These are phyloP conservation scores for Novumbra hubbsi DNA, from an alignment of 2,797 vertebrate species.

Conservation along the genomic window DNA sequence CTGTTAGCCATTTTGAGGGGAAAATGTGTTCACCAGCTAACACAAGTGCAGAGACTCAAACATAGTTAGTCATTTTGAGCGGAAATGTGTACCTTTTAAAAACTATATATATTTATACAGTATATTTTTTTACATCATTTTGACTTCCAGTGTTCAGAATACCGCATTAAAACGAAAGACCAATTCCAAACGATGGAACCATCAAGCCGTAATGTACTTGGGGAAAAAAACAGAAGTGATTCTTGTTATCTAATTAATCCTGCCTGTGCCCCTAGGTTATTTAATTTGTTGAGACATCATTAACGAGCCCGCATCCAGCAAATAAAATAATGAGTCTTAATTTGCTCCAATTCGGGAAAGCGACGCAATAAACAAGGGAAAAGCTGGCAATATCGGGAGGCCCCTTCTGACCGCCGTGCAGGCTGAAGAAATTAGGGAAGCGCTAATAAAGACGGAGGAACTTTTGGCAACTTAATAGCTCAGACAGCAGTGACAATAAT, in stretches of 20 bases:
- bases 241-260: conserved; percentile 81
- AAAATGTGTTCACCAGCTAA: conserved; percentile 39
- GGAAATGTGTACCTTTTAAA: conserved; percentile 49
- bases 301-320: conserved; percentile 74
- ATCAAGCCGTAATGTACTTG: conserved; percentile 66
- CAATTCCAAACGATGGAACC: conserved; percentile 66
- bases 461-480: conserved; percentile 67
- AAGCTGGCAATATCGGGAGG: conserved; percentile 58
- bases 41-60: conserved; percentile 25
- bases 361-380: conserved; percentile 65
- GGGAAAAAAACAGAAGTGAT: conserved; percentile 71
- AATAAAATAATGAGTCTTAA: conserved; percentile 80
- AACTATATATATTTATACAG: conserved; percentile 17
- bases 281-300: conserved; percentile 80
- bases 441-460: conserved; percentile 56
- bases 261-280: conserved; percentile 73
- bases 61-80: conserved; percentile 39
- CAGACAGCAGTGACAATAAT: conserved; percentile 68
- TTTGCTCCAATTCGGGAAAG: conserved; percentile 72
- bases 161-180: conserved; percentile 67
- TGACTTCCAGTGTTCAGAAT: conserved; percentile 58
- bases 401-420: conserved; percentile 57
- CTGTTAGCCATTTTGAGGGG: conserved; percentile 30
- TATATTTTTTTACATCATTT: conserved; percentile 50
- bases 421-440: conserved; percentile 69